phyloP scores from a whole-genome alignment of 2,113 vertebrate species.

The Lycocorax pyrrhopterus region DNA sequence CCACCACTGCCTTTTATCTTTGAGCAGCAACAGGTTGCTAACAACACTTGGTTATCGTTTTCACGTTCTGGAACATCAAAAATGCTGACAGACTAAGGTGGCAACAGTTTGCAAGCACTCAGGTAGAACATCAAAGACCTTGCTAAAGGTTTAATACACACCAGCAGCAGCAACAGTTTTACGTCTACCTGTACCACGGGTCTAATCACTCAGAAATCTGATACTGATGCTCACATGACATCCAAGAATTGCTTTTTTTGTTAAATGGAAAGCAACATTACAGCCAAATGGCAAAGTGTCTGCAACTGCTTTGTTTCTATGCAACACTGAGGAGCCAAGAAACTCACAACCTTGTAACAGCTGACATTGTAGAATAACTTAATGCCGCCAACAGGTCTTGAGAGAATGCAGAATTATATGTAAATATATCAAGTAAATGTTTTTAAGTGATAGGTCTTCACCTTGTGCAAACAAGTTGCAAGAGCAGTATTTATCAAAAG shows the following conservation, averaged over 20 bases:
- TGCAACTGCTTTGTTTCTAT: constrained; percentile 31
- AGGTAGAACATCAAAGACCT: constrained; percentile 51
- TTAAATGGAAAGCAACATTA: constrained; percentile 30
- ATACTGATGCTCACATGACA: constrained; percentile 31
- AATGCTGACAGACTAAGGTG: constrained; percentile 38
- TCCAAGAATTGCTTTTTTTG: constrained; percentile 36
- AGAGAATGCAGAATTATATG: constrained; percentile 54
- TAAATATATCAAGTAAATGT: constrained; percentile 53
- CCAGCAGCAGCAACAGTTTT: constrained; percentile 21
- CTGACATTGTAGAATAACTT: constrained; percentile 48
- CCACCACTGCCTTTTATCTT: constrained; percentile 12
- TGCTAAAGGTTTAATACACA: constrained; percentile 14
- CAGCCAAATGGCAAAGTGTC: constrained; percentile 49
- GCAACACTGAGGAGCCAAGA: background rate
- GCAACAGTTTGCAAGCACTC: constrained; percentile 52
- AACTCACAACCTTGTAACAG: constrained; percentile 47
- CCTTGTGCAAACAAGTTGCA: constrained; percentile 56
- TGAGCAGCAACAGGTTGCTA: constrained; percentile 37
- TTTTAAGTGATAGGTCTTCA: constrained; percentile 61
- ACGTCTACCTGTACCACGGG: background rate
- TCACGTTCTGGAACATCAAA: constrained; percentile 53
- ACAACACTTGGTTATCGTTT: constrained; percentile 27
- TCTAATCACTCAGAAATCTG: constrained; percentile 42
- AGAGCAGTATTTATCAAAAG: constrained; percentile 45
- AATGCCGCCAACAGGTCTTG: constrained; percentile 35